These are phyloP conservation scores for Campaea margaritaria DNA, from an alignment of 2,888 invertebrate genomes.

Conservation along the genomic window DNA sequence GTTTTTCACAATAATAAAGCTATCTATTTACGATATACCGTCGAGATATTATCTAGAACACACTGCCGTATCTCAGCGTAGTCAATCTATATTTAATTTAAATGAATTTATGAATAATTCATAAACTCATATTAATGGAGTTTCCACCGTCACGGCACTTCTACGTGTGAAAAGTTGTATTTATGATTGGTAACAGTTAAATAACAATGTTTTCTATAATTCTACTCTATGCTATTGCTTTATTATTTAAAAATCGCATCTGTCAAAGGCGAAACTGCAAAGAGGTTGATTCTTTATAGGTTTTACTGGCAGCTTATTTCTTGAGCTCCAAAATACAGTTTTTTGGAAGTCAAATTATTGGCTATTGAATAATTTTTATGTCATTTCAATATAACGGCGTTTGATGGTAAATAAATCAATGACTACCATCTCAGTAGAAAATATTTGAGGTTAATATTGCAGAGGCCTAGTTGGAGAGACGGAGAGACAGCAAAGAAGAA, in stretches of 20 bases:
- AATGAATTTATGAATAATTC: slow-evolving; percentile 6
- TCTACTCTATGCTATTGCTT: slow-evolving; percentile 4
- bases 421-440: no score
- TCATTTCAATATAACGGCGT: no score
- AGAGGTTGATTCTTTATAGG: no score
- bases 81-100: slow-evolving; percentile 19
- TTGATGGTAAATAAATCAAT: no score
- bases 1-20: slow-evolving; percentile 9
- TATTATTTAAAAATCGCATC: slow-evolving; percentile 9
- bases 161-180: slow-evolving; percentile 15
- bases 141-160: slow-evolving; percentile 3
- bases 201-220: slow-evolving; percentile 1
- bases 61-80: slow-evolving; percentile 8
- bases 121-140: slow-evolving; percentile 3
- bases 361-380: no score
- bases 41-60: slow-evolving; percentile 21
- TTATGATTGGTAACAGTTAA: slow-evolving; percentile 11
- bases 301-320: no score
- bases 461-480: no score
- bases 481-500: no score
- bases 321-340: no score
- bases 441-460: no score
- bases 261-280: not conserved
- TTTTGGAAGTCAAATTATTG: no score
- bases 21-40: slow-evolving; percentile 6